phyloP scores from a whole-genome alignment of 2,888 invertebrate species.

The Corbicula japonica region DNA sequence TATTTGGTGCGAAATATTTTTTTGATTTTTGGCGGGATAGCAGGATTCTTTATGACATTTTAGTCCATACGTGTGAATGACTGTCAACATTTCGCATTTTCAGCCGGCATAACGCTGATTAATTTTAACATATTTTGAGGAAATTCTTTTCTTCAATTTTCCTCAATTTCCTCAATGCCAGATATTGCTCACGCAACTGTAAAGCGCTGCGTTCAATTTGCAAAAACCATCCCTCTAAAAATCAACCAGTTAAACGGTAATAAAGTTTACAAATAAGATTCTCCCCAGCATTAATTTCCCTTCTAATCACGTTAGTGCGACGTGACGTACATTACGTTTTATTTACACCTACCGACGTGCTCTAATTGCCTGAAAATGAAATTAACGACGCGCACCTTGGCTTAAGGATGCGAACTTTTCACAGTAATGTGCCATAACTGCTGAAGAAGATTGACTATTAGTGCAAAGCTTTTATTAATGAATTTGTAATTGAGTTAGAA shows the following conservation, averaged over 20 bases:
- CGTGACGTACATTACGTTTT: conserved; percentile 58
- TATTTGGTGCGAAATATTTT: conserved; percentile 15
- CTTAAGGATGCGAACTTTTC: conserved; percentile 52
- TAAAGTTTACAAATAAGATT: conserved; percentile 47
- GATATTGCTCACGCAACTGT: no score
- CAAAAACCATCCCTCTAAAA: no score
- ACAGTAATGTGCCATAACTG: conserved; percentile 53
- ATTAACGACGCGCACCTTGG: conserved; percentile 64
- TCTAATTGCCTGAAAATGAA: conserved; percentile 52
- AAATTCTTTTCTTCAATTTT: no score
- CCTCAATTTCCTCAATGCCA: no score
- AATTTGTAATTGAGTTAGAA: conserved; percentile 58
- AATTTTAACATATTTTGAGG: no score
- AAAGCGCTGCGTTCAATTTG: no score
- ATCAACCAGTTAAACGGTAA: conserved; percentile 37
- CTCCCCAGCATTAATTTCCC: conserved; percentile 52
- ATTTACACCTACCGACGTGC: conserved; percentile 60
- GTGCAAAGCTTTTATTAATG: conserved; percentile 56
- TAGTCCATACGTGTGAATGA: no score
- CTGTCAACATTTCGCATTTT: no score
- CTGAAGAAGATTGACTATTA: conserved; percentile 61
- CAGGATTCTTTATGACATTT: conserved; percentile 28
- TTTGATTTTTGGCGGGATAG: conserved; percentile 28
- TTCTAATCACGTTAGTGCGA: conserved; percentile 36
- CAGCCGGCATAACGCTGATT: no score